These are phyloP conservation scores for Bugulina stolonifera DNA, from an alignment of 2,888 invertebrate species.

Conservation along the genomic window DNA sequence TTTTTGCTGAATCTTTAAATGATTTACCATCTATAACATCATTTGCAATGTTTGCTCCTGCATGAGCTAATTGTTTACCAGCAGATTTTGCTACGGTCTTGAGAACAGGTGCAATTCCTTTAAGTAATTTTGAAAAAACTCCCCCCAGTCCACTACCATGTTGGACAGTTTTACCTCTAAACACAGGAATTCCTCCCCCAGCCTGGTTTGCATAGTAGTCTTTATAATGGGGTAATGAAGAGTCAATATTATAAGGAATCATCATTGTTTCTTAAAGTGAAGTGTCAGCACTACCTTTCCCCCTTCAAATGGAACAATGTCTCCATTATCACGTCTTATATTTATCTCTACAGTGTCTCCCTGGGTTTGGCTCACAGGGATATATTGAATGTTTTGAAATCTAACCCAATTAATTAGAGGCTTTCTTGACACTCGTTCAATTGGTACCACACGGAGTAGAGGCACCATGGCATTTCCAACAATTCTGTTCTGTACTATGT, in stretches of 20 bases:
- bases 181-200: background rate
- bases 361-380: background rate
- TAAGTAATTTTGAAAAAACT: background rate
- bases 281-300: background rate
- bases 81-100: background rate
- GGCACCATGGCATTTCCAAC: background rate
- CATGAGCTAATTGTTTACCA: background rate
- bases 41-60: background rate
- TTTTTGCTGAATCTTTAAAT: background rate
- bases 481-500: background rate
- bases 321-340: background rate
- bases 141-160: background rate
- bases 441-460: background rate
- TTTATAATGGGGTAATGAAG: background rate
- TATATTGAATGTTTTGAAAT: background rate
- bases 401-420: background rate
- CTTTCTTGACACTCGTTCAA: background rate
- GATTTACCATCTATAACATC: background rate
- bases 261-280: background rate
- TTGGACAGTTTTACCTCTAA: background rate
- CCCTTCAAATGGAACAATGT: background rate
- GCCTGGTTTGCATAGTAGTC: background rate
- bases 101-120: background rate
- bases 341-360: background rate
- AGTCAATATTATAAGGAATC: background rate